Base-by-base conservation (phyloP, 2,888 invertebrate genomes). In the Troides oblongomaculatus region DNA sequence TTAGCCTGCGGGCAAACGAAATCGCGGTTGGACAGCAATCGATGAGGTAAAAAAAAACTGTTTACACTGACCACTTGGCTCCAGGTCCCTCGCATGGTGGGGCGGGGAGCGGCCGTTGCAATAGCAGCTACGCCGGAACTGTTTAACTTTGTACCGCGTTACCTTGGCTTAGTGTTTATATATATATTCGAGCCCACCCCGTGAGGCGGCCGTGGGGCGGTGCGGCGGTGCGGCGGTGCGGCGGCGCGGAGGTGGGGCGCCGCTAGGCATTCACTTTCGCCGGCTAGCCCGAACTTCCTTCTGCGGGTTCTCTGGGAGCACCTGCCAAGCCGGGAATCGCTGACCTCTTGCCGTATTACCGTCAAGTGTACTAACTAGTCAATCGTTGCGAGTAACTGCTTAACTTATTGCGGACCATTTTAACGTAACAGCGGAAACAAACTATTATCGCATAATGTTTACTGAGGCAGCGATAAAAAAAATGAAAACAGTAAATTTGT, bases 21-120 rank as follows among this genome's bases (percentile, higher is more conserved):
- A n/a, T 53, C 50, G 18, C 10, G 30, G 25, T 10, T 10, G 23
- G 30, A 53, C 17, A 8, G 56, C 1, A 30, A 39, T 56, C 36
- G 56, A 21, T 21, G 21, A 21, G 36, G 10, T 36, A 56, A 63
- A 63, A 68, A 68, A 25, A 53, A 53, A 17, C 7, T 18, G 2
- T 30, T 58, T 14, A 6, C 86, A 94, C 94, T 94, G 89, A 94
- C 94, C 94, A 93, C 93, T 89, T 87, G 87, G 90, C 93, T 93
- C 93, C 93, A 88, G 90, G 89, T 93, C 93, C 93, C 93, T 92
- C 90, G 90, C 94, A 94, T 94, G 90, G 74, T 90, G 89, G 85
- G 85, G 87, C 85, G 88, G 88, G 87, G 81, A 82, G 63, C 82
- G 84, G 83, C 83, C 82, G 84, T 79, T 85, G 83, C 86, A 82